phyloP scores from a whole-genome alignment of 2,797 vertebrate genomes.

The Crocidura indochinensis region DNA sequence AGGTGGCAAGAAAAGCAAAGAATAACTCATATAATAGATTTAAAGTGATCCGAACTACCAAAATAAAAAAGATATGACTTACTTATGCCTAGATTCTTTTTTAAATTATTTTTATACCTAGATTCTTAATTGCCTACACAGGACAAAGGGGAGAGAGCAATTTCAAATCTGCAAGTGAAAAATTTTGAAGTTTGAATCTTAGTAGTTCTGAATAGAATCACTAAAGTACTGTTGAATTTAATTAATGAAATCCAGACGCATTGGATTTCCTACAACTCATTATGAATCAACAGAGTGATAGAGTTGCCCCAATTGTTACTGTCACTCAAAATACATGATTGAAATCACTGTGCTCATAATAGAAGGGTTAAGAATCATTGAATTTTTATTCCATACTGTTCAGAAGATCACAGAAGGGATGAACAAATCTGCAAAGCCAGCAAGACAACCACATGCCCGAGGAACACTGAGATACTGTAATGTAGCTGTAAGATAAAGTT shows the following conservation, averaged over 20 bases:
- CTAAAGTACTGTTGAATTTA: background rate
- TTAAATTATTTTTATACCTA: background rate
- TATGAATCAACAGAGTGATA: slow-evolving; percentile 35
- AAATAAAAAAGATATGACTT: slow-evolving; percentile 45
- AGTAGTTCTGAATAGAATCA: background rate
- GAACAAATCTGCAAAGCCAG: too few relatives aligned
- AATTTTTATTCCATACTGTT: background rate
- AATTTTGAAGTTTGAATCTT: slow-evolving; percentile 34
- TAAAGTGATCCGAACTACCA: background rate
- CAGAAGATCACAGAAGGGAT: background rate
- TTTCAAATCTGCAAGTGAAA: slow-evolving; percentile 14
- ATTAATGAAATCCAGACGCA: slow-evolving; percentile 24
- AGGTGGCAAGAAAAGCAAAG: background rate
- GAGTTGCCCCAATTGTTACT: background rate
- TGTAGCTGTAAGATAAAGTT: background rate
- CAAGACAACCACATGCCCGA: background rate
- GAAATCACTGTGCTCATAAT: background rate
- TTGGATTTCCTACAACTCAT: slow-evolving; percentile 14
- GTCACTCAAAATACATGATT: background rate
- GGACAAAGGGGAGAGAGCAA: background rate
- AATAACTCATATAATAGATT: background rate
- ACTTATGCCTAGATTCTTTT: background rate
- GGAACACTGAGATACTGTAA: background rate
- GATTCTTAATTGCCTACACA: background rate
- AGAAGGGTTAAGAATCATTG: background rate